phyloP scores from a whole-genome alignment of 1,140 invertebrate genomes.

The Drosophila prosaltans region DNA sequence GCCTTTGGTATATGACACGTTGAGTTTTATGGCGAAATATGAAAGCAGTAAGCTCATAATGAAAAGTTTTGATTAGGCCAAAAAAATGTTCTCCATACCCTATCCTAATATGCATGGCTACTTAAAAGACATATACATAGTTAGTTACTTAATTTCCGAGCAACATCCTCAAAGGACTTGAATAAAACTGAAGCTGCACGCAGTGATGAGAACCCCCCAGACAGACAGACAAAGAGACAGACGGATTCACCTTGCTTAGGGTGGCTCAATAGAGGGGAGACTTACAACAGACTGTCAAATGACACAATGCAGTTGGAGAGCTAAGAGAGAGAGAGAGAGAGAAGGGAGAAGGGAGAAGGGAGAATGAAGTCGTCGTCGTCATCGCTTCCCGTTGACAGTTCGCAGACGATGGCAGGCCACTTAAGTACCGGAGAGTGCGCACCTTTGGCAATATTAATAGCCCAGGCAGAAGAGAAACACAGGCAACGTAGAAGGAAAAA shows the following conservation, averaged over 20 bases:
- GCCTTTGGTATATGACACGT: slow-evolving; percentile 59
- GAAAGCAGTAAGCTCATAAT: slow-evolving; percentile 43
- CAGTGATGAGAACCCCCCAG: background rate
- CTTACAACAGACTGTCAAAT: slow-evolving; percentile 65
- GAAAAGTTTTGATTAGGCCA: slow-evolving; percentile 76
- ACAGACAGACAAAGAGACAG: background rate
- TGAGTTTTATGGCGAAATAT: slow-evolving; percentile 73
- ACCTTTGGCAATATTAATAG: slow-evolving; percentile 80
- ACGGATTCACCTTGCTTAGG: background rate
- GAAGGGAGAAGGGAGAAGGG: no score
- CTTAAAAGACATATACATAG: slow-evolving; percentile 23
- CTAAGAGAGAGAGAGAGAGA: no score
- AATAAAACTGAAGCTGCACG: slow-evolving; percentile 7
- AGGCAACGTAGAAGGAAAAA: slow-evolving; percentile 5
- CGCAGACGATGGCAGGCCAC: slow-evolving; percentile 73
- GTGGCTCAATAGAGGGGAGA: slow-evolving; percentile 16
- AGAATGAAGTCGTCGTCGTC: background rate
- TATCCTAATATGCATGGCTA: slow-evolving; percentile 34
- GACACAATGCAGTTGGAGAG: slow-evolving; percentile 64
- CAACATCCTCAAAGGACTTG: slow-evolving; percentile 54
- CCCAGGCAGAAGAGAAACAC: slow-evolving; percentile 38
- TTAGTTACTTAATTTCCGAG: slow-evolving; percentile 80
- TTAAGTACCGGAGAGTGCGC: slow-evolving; percentile 76
- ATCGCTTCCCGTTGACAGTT: slow-evolving; percentile 72
- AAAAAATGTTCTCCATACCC: background rate